Evolutionary conservation across 1,140 invertebrate genomes (phyloP), one percentile per base, ranked within the genome.

Genomic region (Zophobas morio): DNA sequence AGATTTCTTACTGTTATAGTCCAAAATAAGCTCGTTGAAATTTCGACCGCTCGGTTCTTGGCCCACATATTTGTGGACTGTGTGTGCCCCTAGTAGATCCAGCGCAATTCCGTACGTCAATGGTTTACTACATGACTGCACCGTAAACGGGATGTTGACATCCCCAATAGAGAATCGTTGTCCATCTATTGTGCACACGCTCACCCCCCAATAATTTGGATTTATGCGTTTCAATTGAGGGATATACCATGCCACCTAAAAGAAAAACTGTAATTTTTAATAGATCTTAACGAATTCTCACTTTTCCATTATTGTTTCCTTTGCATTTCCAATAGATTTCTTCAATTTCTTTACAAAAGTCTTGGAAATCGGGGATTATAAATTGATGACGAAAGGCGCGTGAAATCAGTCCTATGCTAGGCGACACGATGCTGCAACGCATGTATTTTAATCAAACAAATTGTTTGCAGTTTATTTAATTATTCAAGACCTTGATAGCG

Each of bases 41-140:
- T 97, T 96, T 75, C 96, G 88, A 0, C 98, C 98, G 84, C 96
- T 98, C 0, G 97, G 97, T 88, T 99, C 97, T 78, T 98, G 96
- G 75, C 97, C 98, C 63, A 99, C 94, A 85, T 97, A 99, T 78
- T 95, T 91, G 87, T 99, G 98, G 1, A 99, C 97, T 32, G 94
- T 90, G 82, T 98, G 95, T 57, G 94, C 92, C 0, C 96, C 95
- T 8, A 98, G 87, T 81, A 97, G 95, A 86, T 97, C 95, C 54
- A 99, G 88, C 32, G 96, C 97, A 85, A 99, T 96, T 0, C 96
- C 97, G 88, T 99, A 99, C 39, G 95, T 98, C 78, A 99, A 87
- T 0, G 98, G 97, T 88, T 99, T 99, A 85, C 96, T 96, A 87
- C 96, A 96, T 76, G 96, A 98, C 86, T 99, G 98, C 40, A 99